phyloP scores from a whole-genome alignment of 2,888 invertebrate genomes.

The Leptura quadrifasciata region DNA sequence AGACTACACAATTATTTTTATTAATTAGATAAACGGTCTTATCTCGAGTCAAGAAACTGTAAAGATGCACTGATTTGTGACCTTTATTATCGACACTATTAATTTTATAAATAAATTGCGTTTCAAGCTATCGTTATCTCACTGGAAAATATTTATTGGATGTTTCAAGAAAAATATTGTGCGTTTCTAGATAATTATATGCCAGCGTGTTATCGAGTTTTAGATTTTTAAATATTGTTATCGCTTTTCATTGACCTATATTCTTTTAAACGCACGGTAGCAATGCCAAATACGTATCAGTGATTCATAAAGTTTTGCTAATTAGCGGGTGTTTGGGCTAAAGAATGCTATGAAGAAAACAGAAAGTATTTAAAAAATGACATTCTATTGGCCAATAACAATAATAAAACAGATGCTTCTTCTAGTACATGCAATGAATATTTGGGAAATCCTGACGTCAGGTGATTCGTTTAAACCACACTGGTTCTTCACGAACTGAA shows the following conservation, averaged over 20 bases:
- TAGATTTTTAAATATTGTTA: background rate
- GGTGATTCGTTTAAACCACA: too few species aligned
- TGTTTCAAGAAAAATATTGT: background rate
- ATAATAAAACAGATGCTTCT: too few species aligned
- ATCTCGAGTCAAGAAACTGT: constrained; percentile 43
- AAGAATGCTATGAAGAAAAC: too few species aligned
- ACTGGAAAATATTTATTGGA: background rate
- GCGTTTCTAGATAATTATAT: background rate
- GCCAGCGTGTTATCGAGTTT: background rate
- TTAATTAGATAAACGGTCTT: constrained; percentile 40
- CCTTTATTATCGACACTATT: constrained; percentile 29
- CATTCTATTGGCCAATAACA: too few species aligned
- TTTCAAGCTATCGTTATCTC: constrained; percentile 2
- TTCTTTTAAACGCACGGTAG: background rate
- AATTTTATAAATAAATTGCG: constrained; percentile 20
- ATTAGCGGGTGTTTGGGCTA: too few species aligned
- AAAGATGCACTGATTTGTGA: constrained; percentile 32
- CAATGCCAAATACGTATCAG: background rate
- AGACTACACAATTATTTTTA: constrained; percentile 37
- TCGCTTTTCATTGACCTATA: background rate
- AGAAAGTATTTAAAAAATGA: too few species aligned
- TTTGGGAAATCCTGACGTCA: too few species aligned
- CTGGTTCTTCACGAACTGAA: too few species aligned
- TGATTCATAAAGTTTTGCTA: too few species aligned
- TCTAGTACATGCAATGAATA: too few species aligned